A percentile compares a stretch with the other conserved stretches of the same genome.
Evolutionary conservation across 1,140 invertebrate genomes (phyloP).

Genomic region (Procambarus clarkii): DNA sequence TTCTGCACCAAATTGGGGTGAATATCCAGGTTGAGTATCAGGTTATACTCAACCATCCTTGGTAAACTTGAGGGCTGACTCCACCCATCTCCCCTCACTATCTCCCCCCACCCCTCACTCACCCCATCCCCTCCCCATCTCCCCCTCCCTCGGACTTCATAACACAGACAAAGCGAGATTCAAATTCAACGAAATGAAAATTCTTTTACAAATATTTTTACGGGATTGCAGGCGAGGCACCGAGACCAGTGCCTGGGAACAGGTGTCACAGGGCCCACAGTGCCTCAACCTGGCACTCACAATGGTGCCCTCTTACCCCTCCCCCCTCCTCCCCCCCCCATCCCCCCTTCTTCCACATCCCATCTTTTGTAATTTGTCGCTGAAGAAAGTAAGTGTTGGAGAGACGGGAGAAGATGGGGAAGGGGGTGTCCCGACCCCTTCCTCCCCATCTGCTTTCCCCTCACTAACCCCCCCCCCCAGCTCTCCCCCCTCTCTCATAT

Average conservation of each 20-base stretch:
- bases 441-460: no score
- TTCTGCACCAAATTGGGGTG: no score
- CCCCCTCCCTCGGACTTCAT: neutral
- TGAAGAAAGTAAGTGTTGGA: neutral
- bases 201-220: constrained; percentile 5
- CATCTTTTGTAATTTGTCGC: neutral
- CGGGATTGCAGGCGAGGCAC: neutral
- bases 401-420: neutral
- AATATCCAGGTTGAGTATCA: no score
- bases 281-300: neutral
- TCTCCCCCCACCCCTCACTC: neutral
- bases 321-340: no score
- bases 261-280: neutral
- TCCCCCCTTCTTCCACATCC: no score
- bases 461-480: no score
- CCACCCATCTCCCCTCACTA: neutral
- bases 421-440: neutral
- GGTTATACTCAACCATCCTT: no score
- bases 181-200: neutral
- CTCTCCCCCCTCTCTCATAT: no score
- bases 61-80: no score
- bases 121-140: no score
- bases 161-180: neutral
- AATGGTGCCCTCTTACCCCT: neutral
- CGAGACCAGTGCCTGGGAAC: neutral